Conservation (phyloP, 2,888 invertebrate species). For the Tridacna crocea region DNA sequence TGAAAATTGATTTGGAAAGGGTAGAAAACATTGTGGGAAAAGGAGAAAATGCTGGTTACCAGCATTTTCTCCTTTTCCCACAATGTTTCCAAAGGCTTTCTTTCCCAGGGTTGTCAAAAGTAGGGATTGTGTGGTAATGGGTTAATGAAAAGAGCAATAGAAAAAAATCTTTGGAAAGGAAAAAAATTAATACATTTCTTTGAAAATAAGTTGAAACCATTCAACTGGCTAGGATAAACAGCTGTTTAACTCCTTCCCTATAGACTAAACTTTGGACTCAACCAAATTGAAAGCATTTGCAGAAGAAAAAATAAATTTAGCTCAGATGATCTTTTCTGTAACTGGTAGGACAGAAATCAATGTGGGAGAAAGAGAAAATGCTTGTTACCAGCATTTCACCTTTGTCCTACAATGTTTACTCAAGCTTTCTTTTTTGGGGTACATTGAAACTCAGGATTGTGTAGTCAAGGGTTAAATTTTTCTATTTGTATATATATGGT, state of each 20-base stretch:
- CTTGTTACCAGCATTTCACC: not conserved
- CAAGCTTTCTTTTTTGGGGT: not conserved
- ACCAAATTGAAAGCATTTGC: too few species aligned
- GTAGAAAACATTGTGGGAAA: not conserved
- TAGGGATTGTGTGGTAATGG: not conserved
- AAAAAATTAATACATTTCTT: too few species aligned
- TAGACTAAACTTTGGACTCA: too few species aligned
- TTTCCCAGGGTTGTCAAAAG: not conserved
- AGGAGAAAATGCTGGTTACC: not conserved
- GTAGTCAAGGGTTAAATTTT: not conserved
- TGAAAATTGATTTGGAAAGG: not conserved
- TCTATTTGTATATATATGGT: not conserved
- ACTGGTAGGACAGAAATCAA: too few species aligned
- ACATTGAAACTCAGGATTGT: too few species aligned
- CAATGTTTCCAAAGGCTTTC: not conserved
- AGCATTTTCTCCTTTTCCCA: not conserved
- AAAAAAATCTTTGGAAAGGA: not conserved
- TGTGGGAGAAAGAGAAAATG: not conserved
- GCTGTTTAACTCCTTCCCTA: too few species aligned
- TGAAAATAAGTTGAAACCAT: too few species aligned
- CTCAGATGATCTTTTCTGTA: too few species aligned
- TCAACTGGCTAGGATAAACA: too few species aligned
- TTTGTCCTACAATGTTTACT: not conserved
- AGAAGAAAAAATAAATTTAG: too few species aligned
- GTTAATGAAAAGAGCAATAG: not conserved